These are phyloP conservation scores for Drosophila maculinotata DNA, from an alignment of 2,888 invertebrate species.

Conservation along the genomic window DNA sequence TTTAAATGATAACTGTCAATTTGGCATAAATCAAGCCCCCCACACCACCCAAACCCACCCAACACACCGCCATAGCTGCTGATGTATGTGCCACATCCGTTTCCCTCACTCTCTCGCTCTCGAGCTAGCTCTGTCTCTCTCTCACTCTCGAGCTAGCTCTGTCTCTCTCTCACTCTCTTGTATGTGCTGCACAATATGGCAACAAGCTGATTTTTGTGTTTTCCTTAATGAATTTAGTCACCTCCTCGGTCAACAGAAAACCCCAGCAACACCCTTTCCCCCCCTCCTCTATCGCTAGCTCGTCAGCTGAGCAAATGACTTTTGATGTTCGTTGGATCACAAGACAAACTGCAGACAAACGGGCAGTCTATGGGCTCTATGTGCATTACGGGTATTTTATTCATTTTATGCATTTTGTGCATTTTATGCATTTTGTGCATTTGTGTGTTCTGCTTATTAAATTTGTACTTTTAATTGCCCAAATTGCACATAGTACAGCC, in stretches of 20 bases:
- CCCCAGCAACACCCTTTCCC: too few relatives aligned
- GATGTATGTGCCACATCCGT: constrained; percentile 44
- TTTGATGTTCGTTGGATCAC: constrained; percentile 43
- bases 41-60: not conserved
- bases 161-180: not conserved
- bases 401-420: constrained; percentile 9
- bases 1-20: constrained; percentile 52
- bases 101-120: not conserved
- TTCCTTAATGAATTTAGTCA: constrained; percentile 63
- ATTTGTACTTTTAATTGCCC: constrained; percentile 67
- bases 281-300: not conserved
- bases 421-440: constrained; percentile 9
- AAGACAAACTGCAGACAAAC: constrained; percentile 24
- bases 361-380: constrained; percentile 16
- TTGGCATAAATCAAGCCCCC: constrained; percentile 10
- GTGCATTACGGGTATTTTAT: constrained; percentile 9
- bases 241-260: constrained; percentile 15
- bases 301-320: constrained; percentile 21
- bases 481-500: constrained; percentile 40
- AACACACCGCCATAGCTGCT: not conserved
- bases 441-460: constrained; percentile 55
- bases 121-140: not conserved
- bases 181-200: constrained; percentile 21
- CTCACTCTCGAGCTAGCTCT: not conserved
- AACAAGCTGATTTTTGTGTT: constrained; percentile 64